Evolutionary conservation across 2,797 vertebrate genomes (phyloP).

Genomic region (Luscinia megarhynchos): DNA sequence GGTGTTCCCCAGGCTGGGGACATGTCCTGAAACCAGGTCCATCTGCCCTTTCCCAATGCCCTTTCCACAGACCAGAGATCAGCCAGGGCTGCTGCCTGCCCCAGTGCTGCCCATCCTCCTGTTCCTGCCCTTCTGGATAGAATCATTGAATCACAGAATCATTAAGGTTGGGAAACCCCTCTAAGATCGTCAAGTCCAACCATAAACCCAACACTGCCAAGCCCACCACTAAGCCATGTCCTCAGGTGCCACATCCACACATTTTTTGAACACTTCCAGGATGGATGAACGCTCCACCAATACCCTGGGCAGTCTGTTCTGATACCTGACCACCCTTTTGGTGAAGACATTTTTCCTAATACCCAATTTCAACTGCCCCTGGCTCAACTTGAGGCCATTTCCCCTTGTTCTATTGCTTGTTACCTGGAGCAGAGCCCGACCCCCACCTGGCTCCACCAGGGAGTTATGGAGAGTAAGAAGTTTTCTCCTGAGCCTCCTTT

Average conservation of each 20-base stretch:
- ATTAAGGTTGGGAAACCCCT: not conserved
- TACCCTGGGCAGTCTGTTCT: not conserved
- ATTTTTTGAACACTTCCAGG: not conserved
- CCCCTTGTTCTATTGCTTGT: accelerated
- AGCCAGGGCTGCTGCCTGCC: not conserved
- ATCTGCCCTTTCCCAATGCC: not conserved
- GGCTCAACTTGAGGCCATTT: not conserved
- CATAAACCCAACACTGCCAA: not conserved
- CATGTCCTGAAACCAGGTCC: not conserved
- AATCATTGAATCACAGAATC: not conserved
- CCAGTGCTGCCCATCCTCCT: not conserved
- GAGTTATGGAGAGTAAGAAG: not conserved
- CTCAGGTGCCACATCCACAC: not conserved
- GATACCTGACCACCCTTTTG: not conserved
- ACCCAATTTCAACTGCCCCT: not conserved
- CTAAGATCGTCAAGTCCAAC: not conserved
- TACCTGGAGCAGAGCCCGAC: not conserved
- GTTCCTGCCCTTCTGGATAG: not conserved
- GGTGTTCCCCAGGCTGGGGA: not conserved
- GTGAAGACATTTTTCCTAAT: not conserved
- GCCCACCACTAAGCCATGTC: not conserved
- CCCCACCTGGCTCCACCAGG: not conserved
- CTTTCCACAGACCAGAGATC: not conserved
- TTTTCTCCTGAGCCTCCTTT: not conserved
- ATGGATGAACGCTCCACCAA: not conserved